Conservation (phyloP, 2,113 vertebrate species). For the Pionites leucogaster region DNA sequence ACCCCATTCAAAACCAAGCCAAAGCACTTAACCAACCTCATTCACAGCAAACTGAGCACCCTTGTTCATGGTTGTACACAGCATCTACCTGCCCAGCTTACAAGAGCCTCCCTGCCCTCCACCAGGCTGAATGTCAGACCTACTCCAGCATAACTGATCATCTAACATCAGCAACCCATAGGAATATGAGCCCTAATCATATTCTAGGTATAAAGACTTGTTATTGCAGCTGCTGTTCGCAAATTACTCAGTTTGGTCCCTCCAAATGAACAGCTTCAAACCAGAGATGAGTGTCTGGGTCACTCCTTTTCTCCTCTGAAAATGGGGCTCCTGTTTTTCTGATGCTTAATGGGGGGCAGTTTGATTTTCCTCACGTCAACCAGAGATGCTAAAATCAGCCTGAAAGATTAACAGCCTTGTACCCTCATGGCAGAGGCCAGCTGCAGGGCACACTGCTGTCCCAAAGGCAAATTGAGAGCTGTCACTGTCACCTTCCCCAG, state of each 20-base stretch:
- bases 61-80: not conserved
- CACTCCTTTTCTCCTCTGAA: not conserved
- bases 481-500: not conserved
- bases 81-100: not conserved
- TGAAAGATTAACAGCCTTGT: not conserved
- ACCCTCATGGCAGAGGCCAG: not conserved
- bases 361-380: not conserved
- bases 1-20: not conserved
- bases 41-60: not conserved
- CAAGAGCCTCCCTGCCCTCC: not conserved
- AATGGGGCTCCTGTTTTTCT: not conserved
- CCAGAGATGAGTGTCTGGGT: not conserved
- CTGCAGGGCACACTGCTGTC: not conserved
- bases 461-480: not conserved
- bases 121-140: not conserved
- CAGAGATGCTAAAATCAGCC: not conserved
- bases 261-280: not conserved
- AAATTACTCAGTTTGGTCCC: not conserved
- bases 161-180: rapidly evolving
- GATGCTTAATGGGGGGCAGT: not conserved
- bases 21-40: not conserved
- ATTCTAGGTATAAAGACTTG: not conserved
- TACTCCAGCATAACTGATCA: not conserved
- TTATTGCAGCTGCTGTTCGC: not conserved
- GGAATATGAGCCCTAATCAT: not conserved